These are phyloP conservation scores for Barypeithes pellucidus DNA, from an alignment of 2,888 invertebrate species.

Conservation along the genomic window DNA sequence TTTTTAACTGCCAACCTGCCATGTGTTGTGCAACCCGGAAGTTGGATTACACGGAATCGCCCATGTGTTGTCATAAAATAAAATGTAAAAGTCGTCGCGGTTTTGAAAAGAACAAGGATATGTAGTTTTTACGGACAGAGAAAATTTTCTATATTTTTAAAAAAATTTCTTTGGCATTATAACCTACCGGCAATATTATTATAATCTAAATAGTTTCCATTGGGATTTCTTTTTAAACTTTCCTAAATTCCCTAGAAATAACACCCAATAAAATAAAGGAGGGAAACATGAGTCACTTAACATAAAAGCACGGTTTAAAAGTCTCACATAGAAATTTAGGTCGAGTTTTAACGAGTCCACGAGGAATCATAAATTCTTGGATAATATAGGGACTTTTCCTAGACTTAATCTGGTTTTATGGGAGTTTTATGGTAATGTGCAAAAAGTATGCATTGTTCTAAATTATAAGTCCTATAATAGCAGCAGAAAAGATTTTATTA, in stretches of 20 bases:
- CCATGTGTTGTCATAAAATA: no score
- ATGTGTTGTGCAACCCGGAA: no score
- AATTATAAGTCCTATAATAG: neutral
- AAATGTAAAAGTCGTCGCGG: no score
- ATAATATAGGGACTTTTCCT: slow-evolving; percentile 11
- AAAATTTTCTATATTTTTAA: no score
- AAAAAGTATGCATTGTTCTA: neutral
- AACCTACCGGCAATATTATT: no score
- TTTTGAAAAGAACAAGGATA: no score
- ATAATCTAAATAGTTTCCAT: no score
- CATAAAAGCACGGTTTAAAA: slow-evolving; percentile 1
- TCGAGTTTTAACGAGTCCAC: slow-evolving; percentile 8
- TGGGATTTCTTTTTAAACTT: neutral
- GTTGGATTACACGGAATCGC: no score
- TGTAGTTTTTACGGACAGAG: no score
- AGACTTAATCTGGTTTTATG: slow-evolving; percentile 6
- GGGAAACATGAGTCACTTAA: slow-evolving; percentile 13
- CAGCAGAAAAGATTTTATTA: no score
- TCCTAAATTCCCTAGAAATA: neutral
- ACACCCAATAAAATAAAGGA: neutral
- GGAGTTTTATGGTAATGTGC: slow-evolving; percentile 7
- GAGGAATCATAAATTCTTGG: slow-evolving; percentile 20
- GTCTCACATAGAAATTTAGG: slow-evolving; percentile 17
- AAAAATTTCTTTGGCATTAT: no score
- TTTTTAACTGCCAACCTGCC: no score